Base-by-base conservation (phyloP, 1,140 invertebrate genomes). In the Metaphire vulgaris region DNA sequence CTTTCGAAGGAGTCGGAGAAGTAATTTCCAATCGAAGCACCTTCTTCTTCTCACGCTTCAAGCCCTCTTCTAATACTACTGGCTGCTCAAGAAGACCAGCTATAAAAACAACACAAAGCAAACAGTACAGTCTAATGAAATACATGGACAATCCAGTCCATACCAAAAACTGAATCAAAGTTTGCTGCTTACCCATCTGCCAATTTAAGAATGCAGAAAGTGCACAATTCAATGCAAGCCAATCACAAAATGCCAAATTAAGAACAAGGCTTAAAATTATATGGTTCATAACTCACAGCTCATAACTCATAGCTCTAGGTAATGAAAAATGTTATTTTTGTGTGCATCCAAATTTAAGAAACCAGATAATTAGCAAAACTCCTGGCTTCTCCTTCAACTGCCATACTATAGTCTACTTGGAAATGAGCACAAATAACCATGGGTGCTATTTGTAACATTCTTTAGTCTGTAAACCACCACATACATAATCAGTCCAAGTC, bases 21-120 rank as follows among this genome's bases (percentile, higher is more conserved):
- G 81, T 82, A 65, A 84, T 78, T 65, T 82, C 81, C 29, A 87
- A 80, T 30, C 85, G 80, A 64, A 86, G 83, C 2, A 84, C 84
- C 74, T 85, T 85, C 78, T 85, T 86, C 32, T 84, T 80, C 72
- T 87, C 85, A 66, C 85, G 77, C 31, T 83, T 79, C 80, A 85
- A 65, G 81, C 82, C 77, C 76, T 82, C 81, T 81, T 85, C 77
- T 30, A 87, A 72, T 28, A 81, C 77, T 30, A 84, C 76, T 2
- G 86, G 85, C 72, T 81, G 80, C 76, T 87, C 86, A 28, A 87
- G 79, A 0, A 87, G 76, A 15, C 83, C 83, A 74, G 33, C 15
- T 56, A 56, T 21, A 72, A 66, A 32, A 12, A 12, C 21, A 56
- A 6, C 6, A 80, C 81, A 81, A 74, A 65, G 80, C 76, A 32